Base-by-base conservation (phyloP, 92 coral and sea anemone genomes). In the Blastomussa wellsi region DNA sequence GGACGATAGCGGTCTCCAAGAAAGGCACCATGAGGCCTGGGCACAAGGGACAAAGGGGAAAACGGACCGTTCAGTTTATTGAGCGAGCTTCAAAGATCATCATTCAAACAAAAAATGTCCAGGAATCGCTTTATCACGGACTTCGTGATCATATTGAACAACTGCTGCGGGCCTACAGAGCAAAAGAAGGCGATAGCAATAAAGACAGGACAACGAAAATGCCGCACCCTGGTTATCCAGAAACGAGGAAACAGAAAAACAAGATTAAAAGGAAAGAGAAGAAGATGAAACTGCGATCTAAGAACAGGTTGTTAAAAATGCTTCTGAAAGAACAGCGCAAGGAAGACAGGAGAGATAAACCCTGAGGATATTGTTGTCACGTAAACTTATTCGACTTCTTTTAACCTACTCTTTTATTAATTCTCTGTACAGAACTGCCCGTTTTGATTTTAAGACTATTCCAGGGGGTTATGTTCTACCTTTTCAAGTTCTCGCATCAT, bases 1-100 rank as follows among this genome's bases (percentile, higher is more conserved):
- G 95, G 95, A 81, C 80, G 79, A 89, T 94, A 16, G 86, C 98
- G 4, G 95, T 94, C 62, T 92, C 95, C 74, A 94, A 92, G 81
- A 83, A 85, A 64, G 98, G 98, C 74, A 83, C 86, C n/a, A 91
- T 90, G 59, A 92, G 98, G 73, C 95, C 95, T 78, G 95, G 95
- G 12, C 88, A 86, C 92, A 94, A 94, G 68, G 98, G 91, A 36
- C 84, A 87, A 59, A 89, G 86, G 42, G 98, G 98, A 32, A 86
- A 86, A 53, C 90, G 79, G 86, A 88, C 93, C 22, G 94, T 88
- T 35, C 98, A 94, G 81, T 94, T 94, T 68, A 90, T 94, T 68
- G 90, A 90, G 62, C 84, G 98, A 71, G 92, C 98, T 29, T 87
- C 98, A 24, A 83, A 89, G 76, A 90, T 94, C 47, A 92, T 94